Percentiles rank a stretch among this genome's conserved stretches.
phyloP scores from a whole-genome alignment of 1,140 invertebrate species.

The Cotesia glomerata region DNA sequence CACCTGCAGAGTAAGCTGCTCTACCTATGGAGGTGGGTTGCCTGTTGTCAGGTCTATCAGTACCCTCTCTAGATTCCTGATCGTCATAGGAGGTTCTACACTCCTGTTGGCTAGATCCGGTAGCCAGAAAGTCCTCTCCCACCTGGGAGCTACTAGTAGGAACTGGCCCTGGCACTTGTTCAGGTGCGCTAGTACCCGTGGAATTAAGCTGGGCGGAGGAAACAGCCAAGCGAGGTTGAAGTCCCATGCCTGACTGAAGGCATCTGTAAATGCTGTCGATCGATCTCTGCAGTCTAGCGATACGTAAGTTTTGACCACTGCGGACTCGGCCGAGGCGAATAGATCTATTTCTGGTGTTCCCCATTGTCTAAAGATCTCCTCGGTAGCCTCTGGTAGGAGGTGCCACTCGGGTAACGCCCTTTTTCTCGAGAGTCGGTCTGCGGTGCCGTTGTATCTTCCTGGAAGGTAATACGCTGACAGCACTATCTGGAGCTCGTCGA shows the following conservation, averaged over 20 bases:
- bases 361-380: conserved; percentile 42
- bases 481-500: conserved; percentile 40
- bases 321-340: conserved; percentile 47
- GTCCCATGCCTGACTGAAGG: conserved; percentile 44
- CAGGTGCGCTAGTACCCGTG: conserved; percentile 45
- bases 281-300: conserved; percentile 39
- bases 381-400: conserved; percentile 37
- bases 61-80: neutral
- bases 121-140: conserved; percentile 22
- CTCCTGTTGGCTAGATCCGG: neutral
- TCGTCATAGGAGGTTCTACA: neutral
- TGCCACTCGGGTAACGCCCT: conserved; percentile 48
- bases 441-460: conserved; percentile 44
- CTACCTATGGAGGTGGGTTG: no score
- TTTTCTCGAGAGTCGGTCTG: conserved; percentile 43
- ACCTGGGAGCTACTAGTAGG: conserved; percentile 11
- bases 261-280: conserved; percentile 41
- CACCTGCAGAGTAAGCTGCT: no score
- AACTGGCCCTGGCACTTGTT: conserved; percentile 35
- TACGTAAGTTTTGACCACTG: conserved; percentile 44
- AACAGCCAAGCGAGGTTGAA: conserved; percentile 53
- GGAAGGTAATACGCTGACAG: conserved; percentile 40
- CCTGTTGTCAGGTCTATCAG: conserved; percentile 27
- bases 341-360: conserved; percentile 47
- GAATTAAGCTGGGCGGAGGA: conserved; percentile 50